Percentiles rank a stretch among this genome's conserved stretches.
Conservation (phyloP, 1,140 invertebrate genomes). For the Lucilia cuprina region DNA sequence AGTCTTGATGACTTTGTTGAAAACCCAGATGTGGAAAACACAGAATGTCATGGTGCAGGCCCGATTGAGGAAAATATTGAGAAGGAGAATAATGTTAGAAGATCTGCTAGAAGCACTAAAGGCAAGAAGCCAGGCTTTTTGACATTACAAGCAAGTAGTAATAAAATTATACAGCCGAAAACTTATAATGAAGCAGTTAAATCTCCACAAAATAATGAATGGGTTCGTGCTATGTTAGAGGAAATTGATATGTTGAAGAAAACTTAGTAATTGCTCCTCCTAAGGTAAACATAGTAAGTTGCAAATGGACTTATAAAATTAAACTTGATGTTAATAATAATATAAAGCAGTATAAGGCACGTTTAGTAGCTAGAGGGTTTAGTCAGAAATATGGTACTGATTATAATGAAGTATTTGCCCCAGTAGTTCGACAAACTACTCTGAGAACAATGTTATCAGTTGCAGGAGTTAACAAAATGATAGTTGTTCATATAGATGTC, state of each 20-base stretch:
- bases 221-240: slow-evolving; percentile 55
- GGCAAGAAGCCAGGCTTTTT: too few relatives aligned
- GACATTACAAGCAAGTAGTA: too few relatives aligned
- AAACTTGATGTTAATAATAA: slow-evolving; percentile 20
- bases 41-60: too few relatives aligned
- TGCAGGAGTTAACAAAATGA: slow-evolving; percentile 35
- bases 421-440: slow-evolving; percentile 38
- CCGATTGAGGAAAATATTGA: too few relatives aligned
- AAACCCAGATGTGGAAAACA: too few relatives aligned
- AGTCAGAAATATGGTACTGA: slow-evolving; percentile 54
- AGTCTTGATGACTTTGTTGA: too few relatives aligned
- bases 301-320: neutral
- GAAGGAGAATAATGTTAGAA: too few relatives aligned
- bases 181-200: neutral
- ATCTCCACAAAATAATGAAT: slow-evolving; percentile 39
- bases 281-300: slow-evolving; percentile 43
- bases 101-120: too few relatives aligned
- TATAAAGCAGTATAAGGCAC: slow-evolving; percentile 52
- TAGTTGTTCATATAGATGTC: slow-evolving; percentile 54
- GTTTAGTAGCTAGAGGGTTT: slow-evolving; percentile 60
- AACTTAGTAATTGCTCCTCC: slow-evolving; percentile 54
- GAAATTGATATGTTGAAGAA: slow-evolving; percentile 55
- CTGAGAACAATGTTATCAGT: slow-evolving; percentile 27
- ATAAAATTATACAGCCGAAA: slow-evolving; percentile 5
- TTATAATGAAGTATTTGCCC: slow-evolving; percentile 46